Conservation (phyloP, 2,113 vertebrate genomes). For the Picathartes gymnocephalus region DNA sequence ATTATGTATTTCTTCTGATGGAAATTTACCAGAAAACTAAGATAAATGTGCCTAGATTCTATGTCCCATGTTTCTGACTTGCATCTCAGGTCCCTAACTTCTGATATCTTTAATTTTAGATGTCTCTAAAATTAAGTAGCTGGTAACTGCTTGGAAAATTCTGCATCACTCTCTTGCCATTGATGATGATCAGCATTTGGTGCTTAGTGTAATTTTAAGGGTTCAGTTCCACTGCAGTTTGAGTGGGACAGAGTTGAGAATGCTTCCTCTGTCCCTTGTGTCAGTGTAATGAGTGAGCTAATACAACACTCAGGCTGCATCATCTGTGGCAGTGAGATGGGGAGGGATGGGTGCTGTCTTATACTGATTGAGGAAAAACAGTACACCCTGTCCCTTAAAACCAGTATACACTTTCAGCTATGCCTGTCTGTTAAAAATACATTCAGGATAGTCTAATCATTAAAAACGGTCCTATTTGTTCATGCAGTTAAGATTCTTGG, state of each 20-base stretch:
- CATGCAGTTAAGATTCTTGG: neutral
- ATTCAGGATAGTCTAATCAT: neutral
- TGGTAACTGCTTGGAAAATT: neutral
- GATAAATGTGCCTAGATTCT: neutral
- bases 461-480: neutral
- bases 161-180: neutral
- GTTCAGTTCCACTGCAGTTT: neutral
- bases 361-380: fast-evolving
- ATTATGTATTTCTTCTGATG: neutral
- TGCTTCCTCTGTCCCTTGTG: neutral
- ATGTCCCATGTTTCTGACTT: neutral
- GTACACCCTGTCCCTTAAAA: neutral
- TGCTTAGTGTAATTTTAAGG: neutral
- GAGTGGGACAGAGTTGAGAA: neutral
- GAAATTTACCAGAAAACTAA: neutral
- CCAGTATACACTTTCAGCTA: neutral
- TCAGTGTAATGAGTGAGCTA: neutral
- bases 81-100: neutral
- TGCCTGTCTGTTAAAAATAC: neutral
- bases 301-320: neutral
- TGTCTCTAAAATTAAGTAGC: neutral
- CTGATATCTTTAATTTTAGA: neutral
- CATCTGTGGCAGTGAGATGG: neutral
- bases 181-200: neutral
- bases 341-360: neutral